Conservation (phyloP, 1,140 invertebrate species). For the Heliconius nattereri region DNA sequence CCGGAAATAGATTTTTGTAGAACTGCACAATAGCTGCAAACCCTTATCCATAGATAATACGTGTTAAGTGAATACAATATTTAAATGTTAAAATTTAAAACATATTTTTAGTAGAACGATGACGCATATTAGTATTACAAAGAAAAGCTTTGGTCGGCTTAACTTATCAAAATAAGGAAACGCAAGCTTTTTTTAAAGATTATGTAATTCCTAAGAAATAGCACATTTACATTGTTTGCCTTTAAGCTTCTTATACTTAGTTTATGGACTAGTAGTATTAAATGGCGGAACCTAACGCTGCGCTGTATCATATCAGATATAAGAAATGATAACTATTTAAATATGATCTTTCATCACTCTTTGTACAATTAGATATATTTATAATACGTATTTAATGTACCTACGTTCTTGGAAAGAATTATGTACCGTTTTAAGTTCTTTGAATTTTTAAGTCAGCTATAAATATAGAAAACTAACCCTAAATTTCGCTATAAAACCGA, state of each 20-base stretch:
- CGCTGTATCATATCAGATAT: no score
- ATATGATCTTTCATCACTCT: no score
- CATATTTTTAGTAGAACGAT: background rate
- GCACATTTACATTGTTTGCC: background rate
- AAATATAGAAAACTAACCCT: slow-evolving; percentile 55
- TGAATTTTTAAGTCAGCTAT: slow-evolving; percentile 40
- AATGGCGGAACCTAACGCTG: no score
- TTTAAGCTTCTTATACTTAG: background rate
- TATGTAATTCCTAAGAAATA: background rate
- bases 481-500: slow-evolving; percentile 62
- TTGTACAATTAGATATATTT: no score
- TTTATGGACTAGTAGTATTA: background rate
- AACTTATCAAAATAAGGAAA: background rate
- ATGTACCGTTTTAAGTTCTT: background rate
- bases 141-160: background rate
- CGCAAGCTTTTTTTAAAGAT: background rate
- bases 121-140: slow-evolving; percentile 4
- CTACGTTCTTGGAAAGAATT: background rate
- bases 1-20: background rate
- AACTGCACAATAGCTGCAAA: background rate
- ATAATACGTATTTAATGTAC: no score
- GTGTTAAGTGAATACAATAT: background rate
- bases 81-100: background rate
- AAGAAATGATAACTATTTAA: no score
- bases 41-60: background rate